phyloP scores from a whole-genome alignment of 1,140 invertebrate genomes.

The Drusus annulatus region DNA sequence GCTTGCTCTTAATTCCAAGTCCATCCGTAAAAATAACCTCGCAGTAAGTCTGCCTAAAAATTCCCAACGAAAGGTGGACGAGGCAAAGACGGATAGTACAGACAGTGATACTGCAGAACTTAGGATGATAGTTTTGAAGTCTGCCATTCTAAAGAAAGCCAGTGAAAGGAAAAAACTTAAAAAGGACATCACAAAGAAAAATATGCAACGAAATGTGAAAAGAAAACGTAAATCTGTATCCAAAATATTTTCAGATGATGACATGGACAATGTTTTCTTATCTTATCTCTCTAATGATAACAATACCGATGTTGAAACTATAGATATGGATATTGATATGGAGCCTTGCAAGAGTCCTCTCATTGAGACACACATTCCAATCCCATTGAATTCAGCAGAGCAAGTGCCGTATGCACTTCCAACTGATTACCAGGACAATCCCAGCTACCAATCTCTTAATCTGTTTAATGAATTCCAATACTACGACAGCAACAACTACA shows the following conservation, averaged over 20 bases:
- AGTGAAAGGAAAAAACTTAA: constrained; percentile 66
- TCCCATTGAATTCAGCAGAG: too few species aligned
- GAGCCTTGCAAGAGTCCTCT: constrained; percentile 63
- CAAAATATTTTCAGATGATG: constrained; percentile 37
- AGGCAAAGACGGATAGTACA: constrained; percentile 61
- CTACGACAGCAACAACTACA: constrained; percentile 45
- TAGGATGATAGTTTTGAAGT: constrained; percentile 68
- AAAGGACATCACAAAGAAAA: constrained; percentile 1
- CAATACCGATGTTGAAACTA: constrained; percentile 68
- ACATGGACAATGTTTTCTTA: constrained; percentile 24
- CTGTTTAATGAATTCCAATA: constrained; percentile 41
- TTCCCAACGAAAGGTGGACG: background rate
- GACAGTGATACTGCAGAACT: constrained; percentile 69
- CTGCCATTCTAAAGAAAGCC: constrained; percentile 68
- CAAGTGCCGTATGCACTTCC: background rate
- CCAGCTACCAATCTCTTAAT: constrained; percentile 15
- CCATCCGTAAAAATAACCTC: constrained; percentile 41
- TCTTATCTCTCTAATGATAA: constrained; percentile 49
- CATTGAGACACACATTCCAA: constrained; percentile 50
- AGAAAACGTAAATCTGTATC: constrained; percentile 35
- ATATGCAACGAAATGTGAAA: constrained; percentile 40
- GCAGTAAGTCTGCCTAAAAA: background rate
- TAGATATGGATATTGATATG: constrained; percentile 70
- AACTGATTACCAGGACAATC: background rate
- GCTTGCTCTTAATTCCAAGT: constrained; percentile 67